Percentiles rank a stretch among this genome's conserved stretches.
Conservation (phyloP, 2,797 vertebrate genomes). For the Eulemur mongoz region DNA sequence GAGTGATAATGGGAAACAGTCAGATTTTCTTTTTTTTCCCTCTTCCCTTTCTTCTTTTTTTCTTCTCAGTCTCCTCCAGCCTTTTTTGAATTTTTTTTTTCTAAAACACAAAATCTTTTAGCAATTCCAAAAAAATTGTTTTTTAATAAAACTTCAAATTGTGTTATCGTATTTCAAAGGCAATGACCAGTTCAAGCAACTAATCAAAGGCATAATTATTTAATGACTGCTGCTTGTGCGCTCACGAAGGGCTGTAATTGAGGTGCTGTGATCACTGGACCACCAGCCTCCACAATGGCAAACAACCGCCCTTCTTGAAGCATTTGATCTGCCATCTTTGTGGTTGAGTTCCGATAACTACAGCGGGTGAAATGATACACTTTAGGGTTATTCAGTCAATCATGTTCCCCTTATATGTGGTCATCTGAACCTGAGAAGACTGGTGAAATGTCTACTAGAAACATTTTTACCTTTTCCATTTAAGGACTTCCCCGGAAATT, state of each 20-base stretch:
- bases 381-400: not conserved
- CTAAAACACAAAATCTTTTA: conserved; percentile 80
- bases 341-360: conserved; percentile 19
- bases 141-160: conserved; percentile 87
- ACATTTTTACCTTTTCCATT: not conserved
- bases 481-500: not conserved
- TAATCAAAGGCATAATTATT: conserved; percentile 89
- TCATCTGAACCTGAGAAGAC: not conserved
- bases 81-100: conserved; percentile 57
- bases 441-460: not conserved
- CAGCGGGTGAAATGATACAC: conserved; percentile 11
- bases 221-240: conserved; percentile 83
- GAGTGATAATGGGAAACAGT: conserved; percentile 79
- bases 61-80: conserved; percentile 74
- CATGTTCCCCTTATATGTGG: not conserved
- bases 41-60: not conserved
- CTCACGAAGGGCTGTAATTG: conserved; percentile 79
- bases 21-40: not conserved
- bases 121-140: conserved; percentile 80
- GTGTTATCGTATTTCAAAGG: conserved; percentile 90
- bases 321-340: conserved; percentile 76
- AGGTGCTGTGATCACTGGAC: conserved; percentile 88
- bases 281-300: conserved; percentile 78
- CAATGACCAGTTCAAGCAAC: conserved; percentile 80
- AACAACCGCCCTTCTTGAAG: conserved; percentile 64